Base-by-base conservation (phyloP, 1,140 invertebrate species). In the Aphaenogaster floridana region DNA sequence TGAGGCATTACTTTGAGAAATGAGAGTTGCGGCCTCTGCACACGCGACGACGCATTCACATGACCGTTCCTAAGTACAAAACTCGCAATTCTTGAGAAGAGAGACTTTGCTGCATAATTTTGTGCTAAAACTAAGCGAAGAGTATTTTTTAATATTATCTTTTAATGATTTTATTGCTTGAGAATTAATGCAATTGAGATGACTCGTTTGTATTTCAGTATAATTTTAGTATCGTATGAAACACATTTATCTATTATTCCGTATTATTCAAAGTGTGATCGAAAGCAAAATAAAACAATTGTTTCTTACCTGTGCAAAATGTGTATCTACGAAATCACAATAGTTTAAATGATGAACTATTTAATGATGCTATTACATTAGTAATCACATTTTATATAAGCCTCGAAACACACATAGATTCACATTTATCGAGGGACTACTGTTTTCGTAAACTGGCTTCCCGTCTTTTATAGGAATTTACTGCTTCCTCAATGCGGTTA, bases 401-500 rank as follows among this genome's bases (percentile, higher is more conserved):
- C 9, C 8, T 21, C 17, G 28, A 50, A 61, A 34, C 39, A 28
- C 8, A 48, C 28, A 50, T 11, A 69, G 6, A 28, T 3, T 48
- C 45, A 39, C 15, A 36, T 71, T 61, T 57, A 39, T n/a, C 34
- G 15, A 54, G 6, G 13, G 15, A 28, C 42, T 83, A 11, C 17
- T 45, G 17, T 61, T 13, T 63, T 36, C n/a, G 17, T 34, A 39
- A 83, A 83, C 34, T 17, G 34, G 13, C 13, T 76, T 68, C 17
- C 4, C 11, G n/a, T 39, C 34, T 63, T 83, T 63, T 74, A 76
- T 63, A 84, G 54, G 3, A 74, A 28, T 84, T 74, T 13, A 61
- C 54, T 42, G 13, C 69, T 84, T 76, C 45, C 80, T 36, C 80
- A 57, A 61, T 63, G 69, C 34, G 80, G 80, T 84, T 76, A 61